phyloP scores from a whole-genome alignment of 1,140 invertebrate genomes.

The Babylonia areolata region DNA sequence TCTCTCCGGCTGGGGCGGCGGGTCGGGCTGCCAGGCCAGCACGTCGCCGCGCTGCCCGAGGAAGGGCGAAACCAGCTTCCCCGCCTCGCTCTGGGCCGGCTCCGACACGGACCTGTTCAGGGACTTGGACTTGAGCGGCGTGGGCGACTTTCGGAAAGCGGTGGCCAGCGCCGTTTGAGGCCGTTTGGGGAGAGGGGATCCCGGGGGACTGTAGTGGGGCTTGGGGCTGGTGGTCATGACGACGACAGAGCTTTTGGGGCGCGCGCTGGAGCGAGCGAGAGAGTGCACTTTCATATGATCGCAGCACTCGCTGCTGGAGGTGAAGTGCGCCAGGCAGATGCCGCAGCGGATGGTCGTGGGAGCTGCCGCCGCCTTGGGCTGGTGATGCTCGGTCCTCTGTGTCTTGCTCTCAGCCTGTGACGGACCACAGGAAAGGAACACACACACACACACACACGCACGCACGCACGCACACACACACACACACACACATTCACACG shows the following conservation, averaged over 20 bases:
- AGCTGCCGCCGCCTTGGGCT: too few relatives aligned
- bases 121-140: not conserved
- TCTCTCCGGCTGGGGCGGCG: not conserved
- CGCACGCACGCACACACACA: not conserved
- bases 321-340: not conserved
- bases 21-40: not conserved
- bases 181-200: not conserved
- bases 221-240: not conserved
- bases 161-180: not conserved
- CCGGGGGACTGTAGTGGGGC: constrained; percentile 1
- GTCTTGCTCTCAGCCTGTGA: too few relatives aligned
- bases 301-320: not conserved
- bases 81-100: not conserved
- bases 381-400: too few relatives aligned
- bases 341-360: not conserved
- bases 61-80: not conserved
- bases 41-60: not conserved
- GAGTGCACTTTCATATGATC: not conserved
- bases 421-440: not conserved
- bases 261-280: not conserved
- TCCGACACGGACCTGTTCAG: not conserved
- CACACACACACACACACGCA: not conserved
- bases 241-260: not conserved
- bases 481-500: not conserved
- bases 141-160: not conserved